Base-by-base conservation (phyloP, 2,797 vertebrate species). In the Chromobotia macracanthus region DNA sequence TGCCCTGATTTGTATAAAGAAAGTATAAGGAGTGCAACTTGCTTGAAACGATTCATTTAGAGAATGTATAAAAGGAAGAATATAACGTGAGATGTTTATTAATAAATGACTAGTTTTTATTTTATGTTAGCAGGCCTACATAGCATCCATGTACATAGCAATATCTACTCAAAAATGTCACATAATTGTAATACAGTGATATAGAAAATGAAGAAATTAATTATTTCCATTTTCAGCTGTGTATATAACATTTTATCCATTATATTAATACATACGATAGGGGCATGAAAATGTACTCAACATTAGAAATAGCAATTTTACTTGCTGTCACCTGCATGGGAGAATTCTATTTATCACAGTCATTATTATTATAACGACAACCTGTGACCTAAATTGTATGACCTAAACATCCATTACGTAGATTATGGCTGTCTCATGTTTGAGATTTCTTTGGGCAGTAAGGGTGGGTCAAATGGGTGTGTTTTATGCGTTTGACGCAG, bases 401-500 rank as follows among this genome's bases (percentile, higher is more conserved):
- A 61, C 58, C 13, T 16, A 31, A 64, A 64, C 61, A 11, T 9
- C 3, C 61, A 64, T 64, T 38, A 64, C 18, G 61, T 41, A 64
- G 11, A 3, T 38, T 38, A 18, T 35, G 13, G 31, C 7, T 25
- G 12, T 23, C 41, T 44, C 41, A 2, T 0, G 55, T 56, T 21
- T 12, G 13, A 18, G 7, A 56, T 21, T n/a, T n/a, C 9, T 10
- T 56, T 1, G 5, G 5, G 15, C 31, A 38, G 16, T 35, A 18
- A 63, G 61, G 61, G 31, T 9, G 35, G 31, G 61, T 16, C 61
- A 64, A n/a, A 38, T n/a, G 12, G 31, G 31, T 35, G 31, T 41
- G 31, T 38, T 25, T 38, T n/a, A 1, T 5, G 35, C 61, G 18
- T 9, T 56, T 83, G 72, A 87, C 84, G 84, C 80, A 66, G 1